Evolutionary conservation across 2,113 vertebrate genomes (phyloP).

Genomic region (Equus quagga): DNA sequence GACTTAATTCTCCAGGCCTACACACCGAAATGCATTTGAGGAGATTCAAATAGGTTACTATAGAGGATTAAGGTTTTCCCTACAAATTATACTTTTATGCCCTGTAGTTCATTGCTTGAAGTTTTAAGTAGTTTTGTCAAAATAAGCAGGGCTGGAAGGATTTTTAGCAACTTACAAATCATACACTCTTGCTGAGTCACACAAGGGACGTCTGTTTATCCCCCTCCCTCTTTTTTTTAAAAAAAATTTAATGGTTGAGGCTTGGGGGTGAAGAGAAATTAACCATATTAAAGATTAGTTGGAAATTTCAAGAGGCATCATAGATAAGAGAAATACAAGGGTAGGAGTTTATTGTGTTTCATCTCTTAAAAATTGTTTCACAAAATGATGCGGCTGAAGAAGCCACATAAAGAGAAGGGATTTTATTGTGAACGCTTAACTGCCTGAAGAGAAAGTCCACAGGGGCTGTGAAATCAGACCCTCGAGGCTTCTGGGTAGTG

Average conservation of each 20-base stretch:
- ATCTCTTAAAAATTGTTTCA: conserved; percentile 66
- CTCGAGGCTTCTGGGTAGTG: conserved; percentile 42
- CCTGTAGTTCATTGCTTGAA: conserved; percentile 75
- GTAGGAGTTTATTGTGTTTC: conserved; percentile 52
- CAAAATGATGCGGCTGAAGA: conserved; percentile 45
- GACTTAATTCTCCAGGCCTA: conserved; percentile 82
- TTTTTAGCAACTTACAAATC: conserved; percentile 80
- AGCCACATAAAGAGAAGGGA: conserved; percentile 65
- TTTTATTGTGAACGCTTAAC: conserved; percentile 66
- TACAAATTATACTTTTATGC: conserved; percentile 76
- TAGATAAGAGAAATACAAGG: conserved; percentile 59
- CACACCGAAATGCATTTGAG: conserved; percentile 80
- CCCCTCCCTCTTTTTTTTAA: not conserved
- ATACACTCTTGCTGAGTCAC: conserved; percentile 66
- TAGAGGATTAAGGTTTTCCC: conserved; percentile 71
- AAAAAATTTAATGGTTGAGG: conserved; percentile 41
- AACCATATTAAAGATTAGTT: conserved; percentile 72
- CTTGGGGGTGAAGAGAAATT: conserved; percentile 56
- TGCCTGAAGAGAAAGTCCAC: conserved; percentile 58
- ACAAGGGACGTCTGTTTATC: not conserved
- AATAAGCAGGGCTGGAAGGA: conserved; percentile 73
- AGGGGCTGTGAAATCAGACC: not conserved
- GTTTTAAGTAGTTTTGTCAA: conserved; percentile 79
- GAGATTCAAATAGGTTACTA: conserved; percentile 79
- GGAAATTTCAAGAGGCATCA: conserved; percentile 67